A percentile compares a stretch with the other conserved stretches of the same genome.
phyloP scores from a whole-genome alignment of 2,888 invertebrate genomes.

The Augochlorella aurata region DNA sequence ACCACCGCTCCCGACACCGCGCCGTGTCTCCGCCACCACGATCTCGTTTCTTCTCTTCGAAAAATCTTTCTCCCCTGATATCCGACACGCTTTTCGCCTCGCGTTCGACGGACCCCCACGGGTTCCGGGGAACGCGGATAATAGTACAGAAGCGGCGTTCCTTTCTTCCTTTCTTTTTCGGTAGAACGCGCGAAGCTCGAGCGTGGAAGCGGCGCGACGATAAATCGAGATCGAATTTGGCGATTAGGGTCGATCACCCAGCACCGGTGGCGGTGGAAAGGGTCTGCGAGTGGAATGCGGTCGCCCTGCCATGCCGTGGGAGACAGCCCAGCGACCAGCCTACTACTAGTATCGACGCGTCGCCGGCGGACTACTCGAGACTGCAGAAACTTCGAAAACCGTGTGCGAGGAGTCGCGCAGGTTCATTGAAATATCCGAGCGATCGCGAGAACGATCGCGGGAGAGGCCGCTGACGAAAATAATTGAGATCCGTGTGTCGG shows the following conservation, averaged over 20 bases:
- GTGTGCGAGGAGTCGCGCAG: no score
- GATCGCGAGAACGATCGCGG: no score
- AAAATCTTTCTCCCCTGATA: no score
- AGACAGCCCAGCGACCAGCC: conserved; percentile 64
- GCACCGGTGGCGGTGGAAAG: conserved; percentile 59
- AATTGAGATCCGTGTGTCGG: conserved; percentile 8
- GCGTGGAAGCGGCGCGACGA: conserved; percentile 34
- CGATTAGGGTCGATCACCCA: conserved; percentile 62
- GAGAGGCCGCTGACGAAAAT: not conserved
- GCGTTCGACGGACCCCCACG: no score
- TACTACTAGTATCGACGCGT: conserved; percentile 46
- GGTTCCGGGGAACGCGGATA: not conserved
- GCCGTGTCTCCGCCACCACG: not conserved
- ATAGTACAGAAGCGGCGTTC: not conserved
- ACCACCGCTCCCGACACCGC: not conserved
- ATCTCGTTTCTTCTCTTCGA: no score
- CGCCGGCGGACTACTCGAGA: not conserved
- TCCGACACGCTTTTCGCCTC: no score
- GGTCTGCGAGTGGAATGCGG: conserved; percentile 72
- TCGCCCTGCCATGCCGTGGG: conserved; percentile 73
- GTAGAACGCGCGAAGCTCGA: conserved; percentile 11
- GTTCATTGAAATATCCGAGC: no score
- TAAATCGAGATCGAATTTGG: conserved; percentile 52
- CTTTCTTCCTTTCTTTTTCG: not conserved
- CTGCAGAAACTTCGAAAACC: no score